These are phyloP conservation scores for Melanerpes aurifrons DNA, from an alignment of 2,113 vertebrate genomes.

Conservation along the genomic window DNA sequence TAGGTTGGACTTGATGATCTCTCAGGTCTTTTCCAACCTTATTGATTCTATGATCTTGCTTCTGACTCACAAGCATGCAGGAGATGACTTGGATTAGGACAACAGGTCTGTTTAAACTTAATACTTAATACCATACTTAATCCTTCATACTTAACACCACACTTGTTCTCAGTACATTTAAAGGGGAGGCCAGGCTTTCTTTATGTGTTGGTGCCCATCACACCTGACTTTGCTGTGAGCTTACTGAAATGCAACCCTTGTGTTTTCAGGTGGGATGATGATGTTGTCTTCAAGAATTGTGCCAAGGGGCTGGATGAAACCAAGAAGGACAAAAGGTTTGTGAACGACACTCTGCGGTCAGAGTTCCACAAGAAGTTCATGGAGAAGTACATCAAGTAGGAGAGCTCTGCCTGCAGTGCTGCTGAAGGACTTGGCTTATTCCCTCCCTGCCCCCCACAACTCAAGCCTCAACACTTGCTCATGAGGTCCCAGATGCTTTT, in stretches of 20 bases:
- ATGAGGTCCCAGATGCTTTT: slow-evolving; percentile 14
- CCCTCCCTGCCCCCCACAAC: not conserved
- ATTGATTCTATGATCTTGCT: not conserved
- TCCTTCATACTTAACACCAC: not conserved
- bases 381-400: slow-evolving; percentile 99
- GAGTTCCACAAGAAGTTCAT: slow-evolving; percentile 93
- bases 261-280: slow-evolving; percentile 93
- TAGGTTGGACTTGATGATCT: too few species aligned
- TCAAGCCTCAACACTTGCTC: not conserved
- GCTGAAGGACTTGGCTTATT: slow-evolving; percentile 20
- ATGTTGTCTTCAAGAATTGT: slow-evolving; percentile 99
- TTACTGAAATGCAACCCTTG: not conserved
- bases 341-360: slow-evolving; percentile 95
- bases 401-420: slow-evolving; percentile 65
- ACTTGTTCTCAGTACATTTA: not conserved
- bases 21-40: too few species aligned
- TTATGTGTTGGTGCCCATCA: not conserved
- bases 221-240: not conserved
- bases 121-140: not conserved
- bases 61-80: not conserved
- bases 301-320: slow-evolving; percentile 96
- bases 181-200: not conserved
- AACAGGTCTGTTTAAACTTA: not conserved
- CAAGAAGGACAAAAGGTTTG: slow-evolving; percentile 95
- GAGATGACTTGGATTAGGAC: not conserved